Base-by-base conservation (phyloP, 2,113 vertebrate genomes). In the Campylomormyrus numenius region DNA sequence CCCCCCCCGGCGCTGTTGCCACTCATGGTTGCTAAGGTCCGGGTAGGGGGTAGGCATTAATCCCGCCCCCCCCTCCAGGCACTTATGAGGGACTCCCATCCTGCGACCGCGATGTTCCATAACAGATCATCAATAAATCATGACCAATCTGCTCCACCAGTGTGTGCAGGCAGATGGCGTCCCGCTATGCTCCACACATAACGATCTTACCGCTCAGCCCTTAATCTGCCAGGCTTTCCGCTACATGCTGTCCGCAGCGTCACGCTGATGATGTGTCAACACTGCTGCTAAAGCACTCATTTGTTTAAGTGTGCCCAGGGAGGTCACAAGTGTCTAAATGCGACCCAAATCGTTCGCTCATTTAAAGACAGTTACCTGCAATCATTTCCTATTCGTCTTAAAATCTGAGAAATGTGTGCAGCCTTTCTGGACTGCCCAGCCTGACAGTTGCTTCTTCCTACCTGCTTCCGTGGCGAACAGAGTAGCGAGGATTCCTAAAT, bases 381-480 rank as follows among this genome's bases (percentile, higher is more conserved):
- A 7, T 48, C 0, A n/a, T n/a, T 85, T 85, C 45, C 45, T 85
- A 42, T 85, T n/a, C 21, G n/a, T 48, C 9, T 48, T 48, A 6
- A 48, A 48, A 24, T 7, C 8, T 46, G 4, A 11, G 24, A 45
- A 85, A 10, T 24, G 2, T 4, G 2, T 4, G 9, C 1, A 35
- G 13, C 15, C 17, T 19, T 48, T 5, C 39, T 5, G 11, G 0
- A 15, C 3, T 10, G 1, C 11, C 13, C n/a, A 46, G 48, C 24
- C n/a, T n/a, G 2, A 17, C 5, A 80, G 39, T 17, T 46, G 45
- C 35, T 46, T 46, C 31, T 93, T 94, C 24, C 66, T 96, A 1
- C 7, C 7, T 11, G 13, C 45, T 19, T 58, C 27, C 52, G 31
- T 31, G 31, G 31, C 31, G 31, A 31, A 31, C 19, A 13, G 46